Percentiles rank a stretch among this genome's conserved stretches.
Evolutionary conservation across 64 coral and sea anemone species (phyloP).

Genomic region (Anthopleura sola): DNA sequence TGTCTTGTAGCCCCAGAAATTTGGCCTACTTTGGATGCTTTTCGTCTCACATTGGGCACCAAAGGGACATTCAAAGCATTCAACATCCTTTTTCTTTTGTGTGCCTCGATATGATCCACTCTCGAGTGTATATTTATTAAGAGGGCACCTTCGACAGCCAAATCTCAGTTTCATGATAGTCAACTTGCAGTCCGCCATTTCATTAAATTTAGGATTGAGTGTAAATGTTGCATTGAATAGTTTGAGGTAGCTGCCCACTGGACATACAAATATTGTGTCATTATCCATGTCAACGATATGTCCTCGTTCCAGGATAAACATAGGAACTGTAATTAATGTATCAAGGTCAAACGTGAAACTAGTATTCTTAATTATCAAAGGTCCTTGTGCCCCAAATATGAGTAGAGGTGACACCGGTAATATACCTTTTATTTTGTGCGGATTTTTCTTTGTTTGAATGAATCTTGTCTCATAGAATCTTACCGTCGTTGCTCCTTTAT

Average conservation of each 20-base stretch:
- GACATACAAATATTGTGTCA: slow-evolving; percentile 4
- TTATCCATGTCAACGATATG: neutral
- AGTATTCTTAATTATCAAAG: slow-evolving; percentile 35
- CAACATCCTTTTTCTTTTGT: neutral
- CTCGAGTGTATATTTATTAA: slow-evolving; percentile 47
- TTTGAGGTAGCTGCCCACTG: slow-evolving; percentile 28
- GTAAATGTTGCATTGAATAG: slow-evolving; percentile 7
- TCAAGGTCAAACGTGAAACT: slow-evolving; percentile 8
- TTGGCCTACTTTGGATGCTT: slow-evolving; percentile 29
- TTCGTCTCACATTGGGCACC: slow-evolving; percentile 36
- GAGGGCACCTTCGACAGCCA: slow-evolving; percentile 32
- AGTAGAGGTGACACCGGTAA: slow-evolving; percentile 21
- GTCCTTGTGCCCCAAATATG: slow-evolving; percentile 16
- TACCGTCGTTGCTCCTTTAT: slow-evolving; percentile 33
- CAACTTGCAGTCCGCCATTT: neutral
- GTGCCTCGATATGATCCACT: slow-evolving; percentile 14
- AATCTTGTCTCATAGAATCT: slow-evolving; percentile 18
- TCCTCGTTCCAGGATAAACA: neutral
- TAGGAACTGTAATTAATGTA: neutral
- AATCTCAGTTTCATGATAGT: slow-evolving; percentile 32
- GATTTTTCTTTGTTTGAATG: neutral
- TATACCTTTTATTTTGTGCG: neutral
- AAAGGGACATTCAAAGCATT: slow-evolving; percentile 56
- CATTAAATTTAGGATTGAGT: neutral
- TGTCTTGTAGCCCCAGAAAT: slow-evolving; percentile 65